Evolutionary conservation across 2,797 vertebrate species (phyloP).

Genomic region (Denticeps clupeoides): DNA sequence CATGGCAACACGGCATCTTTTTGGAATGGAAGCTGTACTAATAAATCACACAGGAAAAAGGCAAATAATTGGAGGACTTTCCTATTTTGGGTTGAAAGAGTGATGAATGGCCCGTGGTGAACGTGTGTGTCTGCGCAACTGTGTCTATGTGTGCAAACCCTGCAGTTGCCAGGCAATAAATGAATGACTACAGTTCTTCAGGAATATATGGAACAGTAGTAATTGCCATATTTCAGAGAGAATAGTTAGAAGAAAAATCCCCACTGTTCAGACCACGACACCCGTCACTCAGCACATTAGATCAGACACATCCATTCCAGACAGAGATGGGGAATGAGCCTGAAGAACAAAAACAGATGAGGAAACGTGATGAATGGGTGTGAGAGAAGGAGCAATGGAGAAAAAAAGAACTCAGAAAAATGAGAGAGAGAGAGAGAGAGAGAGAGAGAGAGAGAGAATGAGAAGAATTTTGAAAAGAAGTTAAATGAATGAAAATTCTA

Average conservation of each 20-base stretch:
- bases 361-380: too few species aligned
- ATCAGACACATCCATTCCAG: too few species aligned
- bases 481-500: background rate
- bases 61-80: slow-evolving; percentile 24
- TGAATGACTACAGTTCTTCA: slow-evolving; percentile 4
- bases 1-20: slow-evolving; percentile 3
- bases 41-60: slow-evolving; percentile 33
- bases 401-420: too few species aligned
- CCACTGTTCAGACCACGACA: too few species aligned
- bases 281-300: too few species aligned
- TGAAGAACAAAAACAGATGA: too few species aligned
- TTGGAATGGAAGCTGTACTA: slow-evolving; percentile 25
- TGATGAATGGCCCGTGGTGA: slow-evolving; percentile 20
- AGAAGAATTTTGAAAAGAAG: background rate
- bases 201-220: slow-evolving; percentile 6
- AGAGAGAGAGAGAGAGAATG: background rate
- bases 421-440: too few species aligned
- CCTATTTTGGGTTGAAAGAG: background rate
- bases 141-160: too few species aligned
- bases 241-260: slow-evolving; percentile 12
- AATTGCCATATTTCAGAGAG: slow-evolving; percentile 14
- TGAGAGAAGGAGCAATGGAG: background rate
- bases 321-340: too few species aligned
- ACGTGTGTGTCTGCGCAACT: too few species aligned
- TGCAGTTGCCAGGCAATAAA: slow-evolving; percentile 6